Evolutionary conservation across 2,888 invertebrate species (phyloP).

Genomic region (Laspeyria flexula): DNA sequence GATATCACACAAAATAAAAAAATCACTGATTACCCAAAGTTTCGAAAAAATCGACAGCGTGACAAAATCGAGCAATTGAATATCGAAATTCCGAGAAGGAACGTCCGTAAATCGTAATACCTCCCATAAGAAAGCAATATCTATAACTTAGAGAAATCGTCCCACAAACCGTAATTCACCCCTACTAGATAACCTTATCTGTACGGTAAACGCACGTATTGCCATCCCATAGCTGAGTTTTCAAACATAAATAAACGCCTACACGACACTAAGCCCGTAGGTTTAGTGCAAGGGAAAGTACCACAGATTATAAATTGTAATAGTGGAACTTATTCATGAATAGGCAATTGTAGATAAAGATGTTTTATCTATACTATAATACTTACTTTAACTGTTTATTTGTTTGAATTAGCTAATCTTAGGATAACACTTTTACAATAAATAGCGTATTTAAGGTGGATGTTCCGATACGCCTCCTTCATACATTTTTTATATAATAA

Average conservation of each 20-base stretch:
- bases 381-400: too few species aligned
- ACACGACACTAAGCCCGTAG: conserved; percentile 33
- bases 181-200: conserved; percentile 35
- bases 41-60: too few species aligned
- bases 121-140: not conserved
- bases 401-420: too few species aligned
- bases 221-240: conserved; percentile 38
- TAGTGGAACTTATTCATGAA: conserved; percentile 2
- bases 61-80: too few species aligned
- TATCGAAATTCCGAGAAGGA: too few species aligned
- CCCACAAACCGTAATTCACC: conserved; percentile 21
- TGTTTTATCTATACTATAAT: too few species aligned
- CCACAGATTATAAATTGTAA: conserved; percentile 18
- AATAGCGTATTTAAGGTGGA: too few species aligned
- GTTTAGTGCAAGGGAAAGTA: conserved; percentile 40
- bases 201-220: conserved; percentile 45
- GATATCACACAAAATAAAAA: too few species aligned
- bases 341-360: conserved; percentile 7
- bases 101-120: not conserved
- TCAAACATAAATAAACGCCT: conserved; percentile 54
- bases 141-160: conserved; percentile 25
- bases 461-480: too few species aligned
- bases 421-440: too few species aligned
- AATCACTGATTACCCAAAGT: too few species aligned
- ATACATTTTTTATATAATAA: too few species aligned